Conservation (phyloP, 1,140 invertebrate genomes). For the Trichomalopsis sarcophagae region DNA sequence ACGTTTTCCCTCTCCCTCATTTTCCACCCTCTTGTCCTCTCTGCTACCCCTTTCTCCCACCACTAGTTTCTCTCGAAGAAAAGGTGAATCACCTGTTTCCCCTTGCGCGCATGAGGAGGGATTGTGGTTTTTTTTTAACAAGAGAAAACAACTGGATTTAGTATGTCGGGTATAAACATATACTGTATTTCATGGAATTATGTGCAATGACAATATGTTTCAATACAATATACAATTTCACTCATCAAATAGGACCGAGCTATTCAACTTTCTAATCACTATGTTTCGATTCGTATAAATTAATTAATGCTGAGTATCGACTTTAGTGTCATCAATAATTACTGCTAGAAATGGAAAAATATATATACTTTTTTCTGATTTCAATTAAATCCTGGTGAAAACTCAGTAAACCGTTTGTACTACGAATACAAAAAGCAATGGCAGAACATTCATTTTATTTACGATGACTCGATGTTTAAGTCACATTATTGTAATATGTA, state of each 20-base stretch:
- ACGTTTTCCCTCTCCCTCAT: background rate
- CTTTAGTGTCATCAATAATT: background rate
- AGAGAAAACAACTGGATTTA: background rate
- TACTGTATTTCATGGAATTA: background rate
- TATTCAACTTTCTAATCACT: background rate
- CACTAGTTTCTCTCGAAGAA: background rate
- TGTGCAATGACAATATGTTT: background rate
- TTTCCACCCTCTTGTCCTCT: background rate
- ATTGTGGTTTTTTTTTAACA: background rate
- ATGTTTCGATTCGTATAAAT: background rate
- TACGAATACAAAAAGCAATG: slow-evolving; percentile 25
- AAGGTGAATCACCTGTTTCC: background rate
- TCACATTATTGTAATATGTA: slow-evolving; percentile 33
- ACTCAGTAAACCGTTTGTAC: background rate
- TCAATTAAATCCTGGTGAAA: background rate
- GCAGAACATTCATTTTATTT: slow-evolving; percentile 24
- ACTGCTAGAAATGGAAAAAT: background rate
- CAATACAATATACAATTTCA: background rate
- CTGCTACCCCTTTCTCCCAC: background rate
- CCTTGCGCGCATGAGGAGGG: background rate
- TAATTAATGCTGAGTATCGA: slow-evolving; percentile 4
- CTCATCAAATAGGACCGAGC: background rate
- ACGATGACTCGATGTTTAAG: slow-evolving; percentile 13
- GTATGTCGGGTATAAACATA: background rate
- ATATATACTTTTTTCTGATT: background rate